Evolutionary conservation across 2,113 vertebrate species (phyloP).

Genomic region (Paratilapia polleni): DNA sequence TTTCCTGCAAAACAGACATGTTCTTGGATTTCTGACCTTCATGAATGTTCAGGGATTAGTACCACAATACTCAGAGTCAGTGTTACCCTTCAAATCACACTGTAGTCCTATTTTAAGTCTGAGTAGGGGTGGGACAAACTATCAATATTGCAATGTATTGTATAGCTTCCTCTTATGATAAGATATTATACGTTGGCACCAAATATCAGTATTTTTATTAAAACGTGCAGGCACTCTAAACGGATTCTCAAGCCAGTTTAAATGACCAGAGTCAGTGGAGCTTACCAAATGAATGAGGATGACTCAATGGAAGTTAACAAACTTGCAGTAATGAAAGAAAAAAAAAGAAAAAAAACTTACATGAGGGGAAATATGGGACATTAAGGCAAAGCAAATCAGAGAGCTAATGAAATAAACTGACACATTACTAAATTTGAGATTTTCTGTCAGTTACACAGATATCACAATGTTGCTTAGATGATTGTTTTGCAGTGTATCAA

Average conservation of each 20-base stretch:
- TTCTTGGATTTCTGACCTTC: not conserved
- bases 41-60: not conserved
- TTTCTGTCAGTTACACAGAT: not conserved
- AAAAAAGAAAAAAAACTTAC: not conserved
- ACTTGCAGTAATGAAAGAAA: not conserved
- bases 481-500: not conserved
- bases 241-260: not conserved
- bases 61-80: not conserved
- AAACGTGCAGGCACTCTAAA: not conserved
- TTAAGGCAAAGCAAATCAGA: not conserved
- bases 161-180: not conserved
- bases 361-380: not conserved
- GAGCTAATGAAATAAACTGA: not conserved
- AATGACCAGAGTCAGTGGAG: not conserved
- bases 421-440: not conserved
- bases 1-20: constrained; percentile 46
- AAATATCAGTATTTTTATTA: not conserved
- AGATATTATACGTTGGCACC: not conserved
- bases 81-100: not conserved
- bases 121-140: fast-evolving
- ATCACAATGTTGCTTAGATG: not conserved
- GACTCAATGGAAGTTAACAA: not conserved
- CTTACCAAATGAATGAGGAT: not conserved
- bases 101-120: not conserved
- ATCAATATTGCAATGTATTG: not conserved